Conservation (phyloP, 1,140 invertebrate genomes). For the Drosophila albomicans region DNA sequence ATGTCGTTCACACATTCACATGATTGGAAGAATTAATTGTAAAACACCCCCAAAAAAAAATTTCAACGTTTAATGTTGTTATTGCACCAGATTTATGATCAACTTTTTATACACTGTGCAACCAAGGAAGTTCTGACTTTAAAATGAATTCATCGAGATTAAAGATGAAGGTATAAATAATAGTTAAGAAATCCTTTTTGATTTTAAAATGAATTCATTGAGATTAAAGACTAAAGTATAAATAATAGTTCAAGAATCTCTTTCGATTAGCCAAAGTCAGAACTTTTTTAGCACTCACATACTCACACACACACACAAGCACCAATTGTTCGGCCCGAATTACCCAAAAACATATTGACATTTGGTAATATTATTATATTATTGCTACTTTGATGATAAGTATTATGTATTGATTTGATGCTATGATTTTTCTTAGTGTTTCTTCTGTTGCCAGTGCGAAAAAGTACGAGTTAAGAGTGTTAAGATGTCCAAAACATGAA, state of each 20-base stretch:
- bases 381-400: conserved; percentile 3
- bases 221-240: neutral
- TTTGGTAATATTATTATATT: conserved; percentile 11
- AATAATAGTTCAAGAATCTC: too few species aligned
- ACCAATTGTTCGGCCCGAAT: neutral
- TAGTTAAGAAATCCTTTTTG: neutral
- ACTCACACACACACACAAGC: neutral
- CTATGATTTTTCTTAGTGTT: conserved; percentile 16
- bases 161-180: neutral
- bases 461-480: conserved; percentile 10
- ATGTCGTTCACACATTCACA: conserved; percentile 1
- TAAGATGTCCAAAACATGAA: conserved; percentile 3
- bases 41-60: conserved; percentile 1
- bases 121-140: neutral
- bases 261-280: neutral
- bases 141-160: neutral
- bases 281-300: neutral
- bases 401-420: conserved; percentile 6
- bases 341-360: conserved; percentile 13
- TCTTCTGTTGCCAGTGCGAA: conserved; percentile 36
- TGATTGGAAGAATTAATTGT: conserved; percentile 24
- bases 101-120: neutral
- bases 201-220: neutral
- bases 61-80: conserved; percentile 44
- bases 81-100: conserved; percentile 12